Conservation (phyloP, 2,888 invertebrate species). For the Meganola albula region DNA sequence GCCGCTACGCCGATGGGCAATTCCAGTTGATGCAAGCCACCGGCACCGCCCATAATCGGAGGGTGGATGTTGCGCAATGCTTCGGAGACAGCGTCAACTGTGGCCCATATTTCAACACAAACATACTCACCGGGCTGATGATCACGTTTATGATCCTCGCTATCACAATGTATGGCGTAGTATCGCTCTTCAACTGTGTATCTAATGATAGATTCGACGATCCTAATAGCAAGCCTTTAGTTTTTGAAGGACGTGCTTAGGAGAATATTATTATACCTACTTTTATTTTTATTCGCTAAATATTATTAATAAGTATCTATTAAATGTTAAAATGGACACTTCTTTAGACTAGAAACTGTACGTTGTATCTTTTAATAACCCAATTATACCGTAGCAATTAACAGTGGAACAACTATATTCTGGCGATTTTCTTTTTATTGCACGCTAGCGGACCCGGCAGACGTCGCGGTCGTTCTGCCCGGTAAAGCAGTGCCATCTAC, state of each 20-base stretch:
- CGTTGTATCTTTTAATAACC: not conserved
- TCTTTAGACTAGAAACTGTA: not conserved
- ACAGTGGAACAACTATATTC: too few species aligned
- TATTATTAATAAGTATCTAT: too few species aligned
- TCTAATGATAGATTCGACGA: conserved; percentile 45
- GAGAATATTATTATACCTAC: too few species aligned
- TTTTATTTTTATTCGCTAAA: too few species aligned
- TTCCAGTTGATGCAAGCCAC: not conserved
- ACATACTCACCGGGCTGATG: conserved; percentile 35
- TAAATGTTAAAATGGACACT: too few species aligned
- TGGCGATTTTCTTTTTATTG: too few species aligned
- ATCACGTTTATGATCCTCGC: conserved; percentile 26
- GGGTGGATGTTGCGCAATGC: not conserved
- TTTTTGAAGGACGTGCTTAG: too few species aligned
- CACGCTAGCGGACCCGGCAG: too few species aligned
- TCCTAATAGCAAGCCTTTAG: conserved; percentile 30
- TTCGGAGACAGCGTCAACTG: conserved; percentile 42
- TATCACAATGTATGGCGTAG: conserved; percentile 35
- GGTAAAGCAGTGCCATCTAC: too few species aligned
- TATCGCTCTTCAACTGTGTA: conserved; percentile 27
- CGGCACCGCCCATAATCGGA: not conserved
- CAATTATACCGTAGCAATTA: too few species aligned
- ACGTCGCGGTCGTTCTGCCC: too few species aligned
- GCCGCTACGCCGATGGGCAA: not conserved
- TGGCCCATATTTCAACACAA: conserved; percentile 40